phyloP scores from a whole-genome alignment of 2,113 vertebrate species.

The Porphyrio hochstetteri region DNA sequence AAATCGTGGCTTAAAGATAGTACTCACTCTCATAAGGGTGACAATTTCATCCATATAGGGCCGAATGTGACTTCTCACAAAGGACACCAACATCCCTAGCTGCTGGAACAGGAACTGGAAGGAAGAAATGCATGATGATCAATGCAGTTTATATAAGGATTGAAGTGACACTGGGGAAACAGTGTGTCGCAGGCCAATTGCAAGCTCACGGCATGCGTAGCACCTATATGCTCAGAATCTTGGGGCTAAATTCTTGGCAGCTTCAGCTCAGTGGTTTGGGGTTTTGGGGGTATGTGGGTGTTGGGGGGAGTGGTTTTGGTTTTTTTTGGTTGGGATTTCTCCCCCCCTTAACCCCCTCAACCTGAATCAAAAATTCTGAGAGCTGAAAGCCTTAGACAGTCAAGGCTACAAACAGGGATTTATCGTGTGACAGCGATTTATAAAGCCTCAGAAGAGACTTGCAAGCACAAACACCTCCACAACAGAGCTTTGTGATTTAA shows the following conservation, averaged over 20 bases:
- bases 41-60: slow-evolving; percentile 99
- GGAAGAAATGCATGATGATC: background rate
- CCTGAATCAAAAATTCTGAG: background rate
- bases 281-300: background rate
- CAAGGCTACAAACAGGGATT: background rate
- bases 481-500: background rate
- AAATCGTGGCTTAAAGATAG: background rate
- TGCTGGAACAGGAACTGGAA: slow-evolving; percentile 95
- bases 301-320: background rate
- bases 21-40: slow-evolving; percentile 95
- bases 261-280: background rate
- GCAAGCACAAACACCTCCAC: background rate
- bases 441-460: background rate
- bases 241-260: slow-evolving; percentile 19
- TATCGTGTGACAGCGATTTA: background rate
- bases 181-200: background rate
- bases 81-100: slow-evolving; percentile 97
- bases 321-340: background rate
- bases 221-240: background rate
- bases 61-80: slow-evolving; percentile 98
- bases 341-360: background rate
- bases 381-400: background rate
- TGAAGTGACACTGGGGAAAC: background rate
- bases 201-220: slow-evolving; percentile 34
- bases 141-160: background rate